Percentiles rank a stretch among this genome's conserved stretches.
Evolutionary conservation across 2,797 vertebrate genomes (phyloP).

Genomic region (Parotocinclus haroldoi): DNA sequence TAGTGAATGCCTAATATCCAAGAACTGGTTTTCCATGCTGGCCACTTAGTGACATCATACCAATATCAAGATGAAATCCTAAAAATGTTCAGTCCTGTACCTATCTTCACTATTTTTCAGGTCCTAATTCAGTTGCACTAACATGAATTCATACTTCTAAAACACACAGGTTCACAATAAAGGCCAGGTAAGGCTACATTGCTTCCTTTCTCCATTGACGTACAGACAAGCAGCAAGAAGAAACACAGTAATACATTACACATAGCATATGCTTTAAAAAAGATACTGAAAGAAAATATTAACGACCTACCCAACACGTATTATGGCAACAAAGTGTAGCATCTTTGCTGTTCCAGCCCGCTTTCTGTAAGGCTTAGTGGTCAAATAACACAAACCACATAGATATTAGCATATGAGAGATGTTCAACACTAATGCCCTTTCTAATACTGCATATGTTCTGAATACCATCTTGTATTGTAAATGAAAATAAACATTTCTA

Average conservation of each 20-base stretch:
- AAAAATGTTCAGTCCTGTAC: constrained; percentile 56
- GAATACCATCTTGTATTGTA: not conserved
- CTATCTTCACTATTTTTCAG: constrained; percentile 65
- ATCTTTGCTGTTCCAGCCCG: constrained; percentile 13
- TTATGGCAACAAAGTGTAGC: constrained; percentile 6
- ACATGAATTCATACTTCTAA: constrained; percentile 56
- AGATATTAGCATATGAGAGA: constrained; percentile 8
- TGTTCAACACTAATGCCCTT: constrained; percentile 1
- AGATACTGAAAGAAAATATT: constrained; percentile 3
- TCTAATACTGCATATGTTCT: constrained; percentile 28
- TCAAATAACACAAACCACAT: constrained; percentile 13
- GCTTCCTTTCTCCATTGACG: constrained; percentile 25
- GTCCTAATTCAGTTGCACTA: constrained; percentile 63
- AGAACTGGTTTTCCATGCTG: constrained; percentile 50
- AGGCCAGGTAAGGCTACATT: constrained; percentile 53
- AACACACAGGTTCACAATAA: constrained; percentile 59
- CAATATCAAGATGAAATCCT: constrained; percentile 46
- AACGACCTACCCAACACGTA: not conserved
- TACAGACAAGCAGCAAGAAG: constrained; percentile 60
- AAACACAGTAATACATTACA: constrained; percentile 44
- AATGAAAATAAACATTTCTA: not conserved
- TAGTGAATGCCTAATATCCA: too few relatives aligned
- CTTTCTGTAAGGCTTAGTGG: not conserved
- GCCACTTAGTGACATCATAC: constrained; percentile 69
- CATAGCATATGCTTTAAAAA: constrained; percentile 22